Percentiles rank a stretch among this genome's conserved stretches.
Conservation (phyloP, 2,888 invertebrate species). For the Steinernema hermaphroditum region DNA sequence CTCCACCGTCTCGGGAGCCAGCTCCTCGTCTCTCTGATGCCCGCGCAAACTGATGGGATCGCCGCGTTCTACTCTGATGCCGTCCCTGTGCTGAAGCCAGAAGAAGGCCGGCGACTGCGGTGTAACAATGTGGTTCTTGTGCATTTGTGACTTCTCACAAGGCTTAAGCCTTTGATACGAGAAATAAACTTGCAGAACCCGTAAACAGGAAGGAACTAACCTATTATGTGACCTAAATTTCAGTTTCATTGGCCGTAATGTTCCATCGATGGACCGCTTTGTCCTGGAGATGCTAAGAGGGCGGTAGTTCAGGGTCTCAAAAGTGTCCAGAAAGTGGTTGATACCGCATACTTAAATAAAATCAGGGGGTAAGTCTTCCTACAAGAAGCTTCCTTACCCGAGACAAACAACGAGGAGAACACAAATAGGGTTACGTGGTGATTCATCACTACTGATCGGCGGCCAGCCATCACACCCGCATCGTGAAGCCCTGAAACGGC, state of each 20-base stretch:
- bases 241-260: conserved; percentile 35
- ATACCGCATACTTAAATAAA: conserved; percentile 41
- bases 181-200: conserved; percentile 32
- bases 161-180: too few species aligned
- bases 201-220: conserved; percentile 28
- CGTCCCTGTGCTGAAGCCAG: too few species aligned
- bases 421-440: neutral
- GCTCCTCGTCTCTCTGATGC: too few species aligned
- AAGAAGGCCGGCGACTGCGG: too few species aligned
- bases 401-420: neutral
- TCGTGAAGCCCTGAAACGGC: conserved; percentile 7
- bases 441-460: neutral
- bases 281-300: conserved; percentile 41
- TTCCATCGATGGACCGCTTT: conserved; percentile 40
- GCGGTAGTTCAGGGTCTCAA: conserved; percentile 59
- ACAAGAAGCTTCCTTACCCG: neutral
- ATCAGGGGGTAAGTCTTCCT: neutral
- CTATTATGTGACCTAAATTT: conserved; percentile 49
- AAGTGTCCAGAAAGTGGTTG: conserved; percentile 63
- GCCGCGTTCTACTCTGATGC: too few species aligned
- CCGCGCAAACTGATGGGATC: too few species aligned
- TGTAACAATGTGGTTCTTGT: too few species aligned
- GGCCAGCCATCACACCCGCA: conserved; percentile 7
- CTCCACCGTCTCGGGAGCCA: too few species aligned
- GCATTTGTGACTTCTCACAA: too few species aligned